Conservation (phyloP, 2,888 invertebrate species). For the Philonicus albiceps region DNA sequence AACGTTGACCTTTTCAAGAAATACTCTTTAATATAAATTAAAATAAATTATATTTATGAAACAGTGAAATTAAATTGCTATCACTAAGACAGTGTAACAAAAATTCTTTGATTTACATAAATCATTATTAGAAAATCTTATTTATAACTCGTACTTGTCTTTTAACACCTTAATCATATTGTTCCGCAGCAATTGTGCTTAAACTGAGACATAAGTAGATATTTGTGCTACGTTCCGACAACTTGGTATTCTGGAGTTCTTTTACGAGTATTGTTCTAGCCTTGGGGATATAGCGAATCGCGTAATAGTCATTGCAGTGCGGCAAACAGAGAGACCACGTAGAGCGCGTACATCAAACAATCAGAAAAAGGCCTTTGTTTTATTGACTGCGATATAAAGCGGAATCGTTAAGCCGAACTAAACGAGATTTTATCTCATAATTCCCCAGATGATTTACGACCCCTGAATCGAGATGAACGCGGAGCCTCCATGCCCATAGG, state of each 20-base stretch:
- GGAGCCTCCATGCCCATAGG: not conserved
- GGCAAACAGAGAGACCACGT: not conserved
- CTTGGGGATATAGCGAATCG: not conserved
- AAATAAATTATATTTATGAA: too few relatives aligned
- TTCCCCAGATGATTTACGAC: conserved; percentile 43
- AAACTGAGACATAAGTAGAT: not conserved
- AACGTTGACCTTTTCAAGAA: too few relatives aligned
- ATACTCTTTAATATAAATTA: too few relatives aligned
- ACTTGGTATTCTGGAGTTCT: not conserved
- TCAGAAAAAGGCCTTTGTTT: conserved; percentile 18
- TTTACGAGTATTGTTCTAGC: not conserved
- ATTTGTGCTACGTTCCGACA: not conserved
- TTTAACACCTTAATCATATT: not conserved
- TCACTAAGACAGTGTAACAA: not conserved
- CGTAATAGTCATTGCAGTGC: not conserved
- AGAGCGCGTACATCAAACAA: conserved; percentile 20
- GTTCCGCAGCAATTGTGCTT: not conserved
- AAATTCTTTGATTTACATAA: not conserved
- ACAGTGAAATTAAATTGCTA: not conserved
- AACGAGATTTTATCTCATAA: conserved; percentile 44
- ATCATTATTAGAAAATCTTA: too few relatives aligned
- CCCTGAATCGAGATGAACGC: conserved; percentile 4
- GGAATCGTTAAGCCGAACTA: conserved; percentile 35
- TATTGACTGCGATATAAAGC: conserved; percentile 26
- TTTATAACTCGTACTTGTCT: not conserved